These are phyloP conservation scores for Sicus ferrugineus DNA, from an alignment of 2,888 invertebrate genomes.

Conservation along the genomic window DNA sequence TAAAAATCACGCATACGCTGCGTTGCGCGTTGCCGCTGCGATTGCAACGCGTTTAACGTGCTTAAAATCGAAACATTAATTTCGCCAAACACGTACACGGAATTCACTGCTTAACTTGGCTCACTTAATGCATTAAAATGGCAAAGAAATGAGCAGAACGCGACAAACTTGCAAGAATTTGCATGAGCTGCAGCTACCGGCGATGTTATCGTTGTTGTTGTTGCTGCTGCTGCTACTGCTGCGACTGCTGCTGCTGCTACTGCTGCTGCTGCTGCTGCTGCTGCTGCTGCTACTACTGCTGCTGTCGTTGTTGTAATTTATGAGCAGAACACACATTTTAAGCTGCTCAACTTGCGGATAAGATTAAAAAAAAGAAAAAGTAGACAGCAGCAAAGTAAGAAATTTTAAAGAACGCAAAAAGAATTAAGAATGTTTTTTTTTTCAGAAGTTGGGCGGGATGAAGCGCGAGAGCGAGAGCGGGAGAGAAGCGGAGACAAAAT, in stretches of 20 bases:
- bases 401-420: neutral
- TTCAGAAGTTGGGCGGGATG: neutral
- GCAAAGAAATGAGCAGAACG: slow-evolving; percentile 4
- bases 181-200: neutral
- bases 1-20: slow-evolving; percentile 31
- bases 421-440: neutral
- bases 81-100: slow-evolving; percentile 30
- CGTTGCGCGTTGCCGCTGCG: neutral
- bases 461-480: neutral
- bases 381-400: neutral
- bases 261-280: no score
- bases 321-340: neutral
- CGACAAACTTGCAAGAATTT: neutral
- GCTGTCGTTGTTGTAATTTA: no score
- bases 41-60: neutral
- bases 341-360: no score
- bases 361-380: neutral
- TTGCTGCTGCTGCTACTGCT: neutral
- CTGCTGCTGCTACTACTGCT: neutral
- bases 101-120: slow-evolving; percentile 14
- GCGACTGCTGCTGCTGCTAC: neutral
- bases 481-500: no score
- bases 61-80: neutral
- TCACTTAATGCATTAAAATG: slow-evolving; percentile 10
- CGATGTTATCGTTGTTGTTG: no score